Percentiles rank a stretch among this genome's conserved stretches.
Evolutionary conservation across 2,888 invertebrate species (phyloP).

Genomic region (Adelognathus sp.): DNA sequence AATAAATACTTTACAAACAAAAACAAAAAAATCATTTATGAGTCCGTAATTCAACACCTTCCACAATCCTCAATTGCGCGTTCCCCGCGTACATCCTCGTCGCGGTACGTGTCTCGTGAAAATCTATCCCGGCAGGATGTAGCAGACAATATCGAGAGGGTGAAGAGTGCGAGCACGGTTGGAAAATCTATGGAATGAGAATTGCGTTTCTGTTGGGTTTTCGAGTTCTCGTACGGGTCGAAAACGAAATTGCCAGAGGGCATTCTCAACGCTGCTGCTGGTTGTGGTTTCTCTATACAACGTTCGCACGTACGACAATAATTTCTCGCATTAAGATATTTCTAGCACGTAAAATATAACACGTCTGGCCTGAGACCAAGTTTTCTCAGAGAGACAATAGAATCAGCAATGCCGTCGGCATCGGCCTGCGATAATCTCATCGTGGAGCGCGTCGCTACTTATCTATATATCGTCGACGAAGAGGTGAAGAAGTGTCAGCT

Average conservation of each 20-base stretch:
- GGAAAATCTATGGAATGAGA: constrained; percentile 33
- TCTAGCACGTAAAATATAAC: constrained; percentile 66
- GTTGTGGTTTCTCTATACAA: background rate
- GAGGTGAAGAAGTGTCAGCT: constrained; percentile 21
- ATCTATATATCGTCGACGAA: constrained; percentile 18
- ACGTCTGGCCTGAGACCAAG: constrained; percentile 48
- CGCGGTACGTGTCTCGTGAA: constrained; percentile 39
- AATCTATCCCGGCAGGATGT: constrained; percentile 21
- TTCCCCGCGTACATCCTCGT: constrained; percentile 6
- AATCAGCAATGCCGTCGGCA: constrained; percentile 63
- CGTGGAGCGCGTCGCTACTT: constrained; percentile 49
- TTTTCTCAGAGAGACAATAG: constrained; percentile 60
- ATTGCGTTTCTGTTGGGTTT: constrained; percentile 16
- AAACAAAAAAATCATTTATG: background rate
- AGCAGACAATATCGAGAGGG: constrained; percentile 23
- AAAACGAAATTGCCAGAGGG: constrained; percentile 53
- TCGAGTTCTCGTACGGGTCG: constrained; percentile 34
- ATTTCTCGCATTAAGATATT: constrained; percentile 63
- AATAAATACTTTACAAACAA: constrained; percentile 20
- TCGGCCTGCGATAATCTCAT: constrained; percentile 62
- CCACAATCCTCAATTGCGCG: background rate
- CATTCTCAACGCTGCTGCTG: constrained; percentile 1
- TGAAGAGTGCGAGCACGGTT: constrained; percentile 30
- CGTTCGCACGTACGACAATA: constrained; percentile 61
- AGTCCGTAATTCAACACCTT: background rate